Conservation (phyloP, 2,888 invertebrate species). For the Alsophila aescularia region DNA sequence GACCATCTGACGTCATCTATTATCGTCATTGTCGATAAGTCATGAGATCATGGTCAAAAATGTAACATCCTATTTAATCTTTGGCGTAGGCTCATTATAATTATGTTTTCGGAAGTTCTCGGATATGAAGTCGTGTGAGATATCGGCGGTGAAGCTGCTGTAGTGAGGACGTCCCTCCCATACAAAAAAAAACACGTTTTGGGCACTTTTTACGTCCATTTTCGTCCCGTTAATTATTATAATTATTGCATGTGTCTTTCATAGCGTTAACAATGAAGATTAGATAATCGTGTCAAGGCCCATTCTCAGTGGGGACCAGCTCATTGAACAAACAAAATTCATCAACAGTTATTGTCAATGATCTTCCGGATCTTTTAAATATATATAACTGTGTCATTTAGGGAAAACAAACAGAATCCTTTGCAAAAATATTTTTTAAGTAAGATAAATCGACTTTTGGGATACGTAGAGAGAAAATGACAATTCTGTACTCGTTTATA, state of each 20-base stretch:
- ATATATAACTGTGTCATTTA: background rate
- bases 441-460: too few relatives aligned
- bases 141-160: too few relatives aligned
- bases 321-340: background rate
- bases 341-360: background rate
- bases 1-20: slow-evolving; percentile 22
- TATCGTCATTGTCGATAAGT: slow-evolving; percentile 20
- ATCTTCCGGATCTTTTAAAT: slow-evolving; percentile 3
- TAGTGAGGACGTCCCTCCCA: too few relatives aligned
- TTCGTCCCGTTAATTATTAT: background rate
- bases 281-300: slow-evolving; percentile 42
- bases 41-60: slow-evolving; percentile 22
- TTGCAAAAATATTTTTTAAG: too few relatives aligned
- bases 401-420: background rate
- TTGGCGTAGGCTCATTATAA: too few relatives aligned
- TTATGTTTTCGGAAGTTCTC: too few relatives aligned
- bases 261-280: slow-evolving; percentile 18
- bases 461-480: too few relatives aligned
- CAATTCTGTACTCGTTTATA: too few relatives aligned
- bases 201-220: too few relatives aligned
- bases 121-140: too few relatives aligned
- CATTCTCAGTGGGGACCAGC: background rate
- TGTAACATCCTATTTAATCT: background rate
- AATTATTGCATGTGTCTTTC: slow-evolving; percentile 5
- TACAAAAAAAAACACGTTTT: too few relatives aligned